Evolutionary conservation across 2,113 vertebrate genomes (phyloP).

Genomic region (Cochlearius cochlearius): DNA sequence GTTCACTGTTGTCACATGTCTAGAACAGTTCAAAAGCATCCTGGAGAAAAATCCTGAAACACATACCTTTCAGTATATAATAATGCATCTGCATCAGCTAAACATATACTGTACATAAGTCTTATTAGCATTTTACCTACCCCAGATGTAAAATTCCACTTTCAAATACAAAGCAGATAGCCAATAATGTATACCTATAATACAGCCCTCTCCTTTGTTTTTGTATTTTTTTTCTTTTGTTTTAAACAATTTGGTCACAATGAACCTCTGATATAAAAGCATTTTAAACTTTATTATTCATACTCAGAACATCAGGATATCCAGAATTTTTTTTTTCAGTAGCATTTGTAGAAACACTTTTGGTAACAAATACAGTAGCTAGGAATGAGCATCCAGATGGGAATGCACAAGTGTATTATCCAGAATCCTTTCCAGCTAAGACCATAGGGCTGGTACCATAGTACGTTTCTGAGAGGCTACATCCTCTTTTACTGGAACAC

Average conservation of each 20-base stretch:
- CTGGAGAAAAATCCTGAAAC: too few relatives aligned
- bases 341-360: conserved; percentile 85
- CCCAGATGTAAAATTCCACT: conserved; percentile 72
- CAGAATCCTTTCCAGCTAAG: conserved; percentile 78
- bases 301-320: conserved; percentile 86
- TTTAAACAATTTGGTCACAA: conserved; percentile 86
- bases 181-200: conserved; percentile 75
- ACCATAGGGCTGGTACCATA: conserved; percentile 72
- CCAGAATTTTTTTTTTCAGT: conserved; percentile 80
- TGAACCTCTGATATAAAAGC: conserved; percentile 88
- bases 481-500: conserved; percentile 83
- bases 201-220: conserved; percentile 71
- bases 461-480: conserved; percentile 74
- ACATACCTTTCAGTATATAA: conserved; percentile 73
- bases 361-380: conserved; percentile 86
- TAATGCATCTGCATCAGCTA: conserved; percentile 72
- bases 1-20: conserved; percentile 67
- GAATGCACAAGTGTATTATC: conserved; percentile 76
- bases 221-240: conserved; percentile 51
- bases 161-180: conserved; percentile 78
- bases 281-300: conserved; percentile 87
- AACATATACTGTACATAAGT: conserved; percentile 73
- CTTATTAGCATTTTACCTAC: conserved; percentile 73
- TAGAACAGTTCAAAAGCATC: conserved; percentile 73
- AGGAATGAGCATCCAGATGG: conserved; percentile 78